Evolutionary conservation across 2,113 vertebrate species (phyloP).

Genomic region (Ciconia maguari): DNA sequence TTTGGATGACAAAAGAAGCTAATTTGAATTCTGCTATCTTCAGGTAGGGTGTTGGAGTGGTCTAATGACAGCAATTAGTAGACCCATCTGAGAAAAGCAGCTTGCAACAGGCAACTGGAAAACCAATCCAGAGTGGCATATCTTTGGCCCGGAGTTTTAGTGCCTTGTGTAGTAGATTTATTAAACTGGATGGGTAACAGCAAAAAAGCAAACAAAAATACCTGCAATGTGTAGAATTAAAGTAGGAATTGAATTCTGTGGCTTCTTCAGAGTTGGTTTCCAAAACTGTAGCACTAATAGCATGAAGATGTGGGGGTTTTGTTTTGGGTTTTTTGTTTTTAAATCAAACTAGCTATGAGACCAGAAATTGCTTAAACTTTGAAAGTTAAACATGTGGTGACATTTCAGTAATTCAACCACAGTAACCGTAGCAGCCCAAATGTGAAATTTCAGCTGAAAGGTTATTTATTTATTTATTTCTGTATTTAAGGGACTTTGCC

Average conservation of each 20-base stretch:
- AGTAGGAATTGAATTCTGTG: not conserved
- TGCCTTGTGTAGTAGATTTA: not conserved
- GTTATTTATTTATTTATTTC: not conserved
- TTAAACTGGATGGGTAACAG: not conserved
- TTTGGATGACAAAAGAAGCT: conserved; percentile 6
- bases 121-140: not conserved
- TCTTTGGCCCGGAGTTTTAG: not conserved
- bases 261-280: not conserved
- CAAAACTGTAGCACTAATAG: not conserved
- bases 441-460: not conserved
- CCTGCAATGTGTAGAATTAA: not conserved
- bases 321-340: not conserved
- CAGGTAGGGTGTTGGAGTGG: not conserved
- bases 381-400: not conserved
- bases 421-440: not conserved
- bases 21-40: not conserved
- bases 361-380: not conserved
- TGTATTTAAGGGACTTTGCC: not conserved
- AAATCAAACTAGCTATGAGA: not conserved
- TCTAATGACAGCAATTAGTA: conserved; percentile 7
- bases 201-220: not conserved
- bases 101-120: not conserved
- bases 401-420: not conserved
- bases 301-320: not conserved
- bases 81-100: not conserved